Percentiles rank a stretch among this genome's conserved stretches.
These are phyloP conservation scores for Mizuhopecten yessoensis DNA, from an alignment of 1,140 invertebrate species.

Conservation along the genomic window DNA sequence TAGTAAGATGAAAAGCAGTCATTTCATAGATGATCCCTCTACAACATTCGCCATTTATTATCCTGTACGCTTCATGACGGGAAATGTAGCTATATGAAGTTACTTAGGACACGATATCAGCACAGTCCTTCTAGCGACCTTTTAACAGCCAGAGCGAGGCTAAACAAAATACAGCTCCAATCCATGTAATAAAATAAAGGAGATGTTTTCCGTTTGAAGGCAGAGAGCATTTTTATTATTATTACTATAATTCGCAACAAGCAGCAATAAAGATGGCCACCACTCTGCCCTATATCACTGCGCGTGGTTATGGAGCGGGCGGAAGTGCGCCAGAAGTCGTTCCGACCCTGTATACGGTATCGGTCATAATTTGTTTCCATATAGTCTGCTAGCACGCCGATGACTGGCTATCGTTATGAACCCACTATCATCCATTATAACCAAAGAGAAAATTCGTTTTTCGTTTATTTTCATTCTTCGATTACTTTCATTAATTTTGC, in stretches of 20 bases:
- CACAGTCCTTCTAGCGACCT: background rate
- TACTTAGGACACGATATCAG: background rate
- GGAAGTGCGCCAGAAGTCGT: conserved; percentile 36
- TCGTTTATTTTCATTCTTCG: conserved; percentile 38
- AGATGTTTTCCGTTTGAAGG: conserved; percentile 38
- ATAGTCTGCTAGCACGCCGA: conserved; percentile 4
- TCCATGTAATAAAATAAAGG: conserved; percentile 36
- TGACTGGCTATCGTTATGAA: conserved; percentile 15
- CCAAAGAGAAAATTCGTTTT: conserved; percentile 29
- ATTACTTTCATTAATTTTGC: conserved; percentile 40
- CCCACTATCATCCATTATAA: background rate
- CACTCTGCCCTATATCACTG: background rate
- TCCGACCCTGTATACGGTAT: conserved; percentile 23
- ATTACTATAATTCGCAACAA: conserved; percentile 33
- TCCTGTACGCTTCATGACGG: background rate
- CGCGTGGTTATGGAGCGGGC: conserved; percentile 7
- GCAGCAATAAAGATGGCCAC: conserved; percentile 36
- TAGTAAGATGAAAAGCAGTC: background rate
- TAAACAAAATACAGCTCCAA: conserved; percentile 6
- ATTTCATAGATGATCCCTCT: background rate
- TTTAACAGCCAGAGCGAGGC: background rate
- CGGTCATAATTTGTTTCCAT: conserved; percentile 38
- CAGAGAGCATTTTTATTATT: conserved; percentile 39
- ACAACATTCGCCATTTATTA: conserved; percentile 7
- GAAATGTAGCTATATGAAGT: conserved; percentile 35